These are phyloP conservation scores for Typhlichthys eigenmanni DNA, from an alignment of 2,797 vertebrate species.

Conservation along the genomic window DNA sequence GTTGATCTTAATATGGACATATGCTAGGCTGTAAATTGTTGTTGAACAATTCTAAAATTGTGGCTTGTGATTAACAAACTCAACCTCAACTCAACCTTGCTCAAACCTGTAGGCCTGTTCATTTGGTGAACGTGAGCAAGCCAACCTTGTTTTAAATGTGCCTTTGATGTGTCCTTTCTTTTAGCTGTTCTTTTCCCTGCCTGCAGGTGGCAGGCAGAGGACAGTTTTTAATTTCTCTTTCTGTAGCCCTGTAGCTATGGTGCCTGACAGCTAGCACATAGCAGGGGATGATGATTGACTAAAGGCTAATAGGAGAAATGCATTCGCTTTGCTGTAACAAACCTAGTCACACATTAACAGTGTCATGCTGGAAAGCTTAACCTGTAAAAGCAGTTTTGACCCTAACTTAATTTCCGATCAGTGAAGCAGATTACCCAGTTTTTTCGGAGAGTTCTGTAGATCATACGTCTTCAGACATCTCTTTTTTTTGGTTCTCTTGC, in stretches of 20 bases:
- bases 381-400: constrained; percentile 9
- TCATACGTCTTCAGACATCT: not conserved
- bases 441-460: not conserved
- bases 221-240: constrained; percentile 1
- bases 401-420: not conserved
- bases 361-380: constrained; percentile 30
- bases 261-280: constrained; percentile 63
- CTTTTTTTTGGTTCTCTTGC: too few relatives aligned
- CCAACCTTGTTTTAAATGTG: not conserved
- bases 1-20: too few relatives aligned
- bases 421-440: not conserved
- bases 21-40: too few relatives aligned
- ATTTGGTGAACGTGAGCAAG: not conserved
- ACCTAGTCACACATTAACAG: constrained; percentile 74
- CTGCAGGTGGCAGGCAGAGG: constrained; percentile 47
- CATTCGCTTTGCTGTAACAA: constrained; percentile 58
- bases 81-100: too few relatives aligned
- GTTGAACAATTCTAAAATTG: too few relatives aligned
- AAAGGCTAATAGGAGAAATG: constrained; percentile 59
- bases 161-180: not conserved
- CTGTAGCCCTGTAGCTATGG: constrained; percentile 6
- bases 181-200: constrained; percentile 2
- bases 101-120: too few relatives aligned
- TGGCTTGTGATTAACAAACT: too few relatives aligned
- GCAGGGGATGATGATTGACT: constrained; percentile 72